A percentile compares a stretch with the other conserved stretches of the same genome.
phyloP scores from a whole-genome alignment of 2,113 vertebrate genomes.

The Pogonocichla stellata region DNA sequence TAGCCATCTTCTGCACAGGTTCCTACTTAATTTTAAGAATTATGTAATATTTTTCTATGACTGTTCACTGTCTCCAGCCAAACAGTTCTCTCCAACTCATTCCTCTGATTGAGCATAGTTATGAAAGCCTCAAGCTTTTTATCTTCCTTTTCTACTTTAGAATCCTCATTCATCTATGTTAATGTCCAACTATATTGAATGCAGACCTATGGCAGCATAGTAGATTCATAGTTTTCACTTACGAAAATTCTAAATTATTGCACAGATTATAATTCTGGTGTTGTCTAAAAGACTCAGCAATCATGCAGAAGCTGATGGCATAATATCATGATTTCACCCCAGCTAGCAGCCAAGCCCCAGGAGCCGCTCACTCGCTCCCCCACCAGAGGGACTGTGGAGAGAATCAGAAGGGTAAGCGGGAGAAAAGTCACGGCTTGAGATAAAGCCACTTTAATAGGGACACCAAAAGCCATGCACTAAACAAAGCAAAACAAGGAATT shows the following conservation, averaged over 20 bases:
- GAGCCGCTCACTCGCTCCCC: accelerated
- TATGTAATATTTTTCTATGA: background rate
- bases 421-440: background rate
- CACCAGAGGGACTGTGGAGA: background rate
- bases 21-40: background rate
- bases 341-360: background rate
- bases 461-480: background rate
- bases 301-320: background rate
- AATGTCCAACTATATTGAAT: background rate
- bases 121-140: background rate
- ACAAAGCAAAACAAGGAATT: background rate
- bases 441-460: background rate
- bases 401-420: background rate
- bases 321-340: background rate
- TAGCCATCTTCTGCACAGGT: background rate
- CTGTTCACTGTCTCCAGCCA: background rate
- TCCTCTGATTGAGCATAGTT: background rate
- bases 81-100: background rate
- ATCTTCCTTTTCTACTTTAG: background rate
- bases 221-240: background rate
- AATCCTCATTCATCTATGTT: background rate
- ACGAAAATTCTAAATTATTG: background rate
- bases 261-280: background rate
- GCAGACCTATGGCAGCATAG: background rate
- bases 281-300: background rate